Evolutionary conservation across 2,888 invertebrate genomes (phyloP), one percentile per base, ranked within the genome.

Genomic region (Antheraea assamensis): DNA sequence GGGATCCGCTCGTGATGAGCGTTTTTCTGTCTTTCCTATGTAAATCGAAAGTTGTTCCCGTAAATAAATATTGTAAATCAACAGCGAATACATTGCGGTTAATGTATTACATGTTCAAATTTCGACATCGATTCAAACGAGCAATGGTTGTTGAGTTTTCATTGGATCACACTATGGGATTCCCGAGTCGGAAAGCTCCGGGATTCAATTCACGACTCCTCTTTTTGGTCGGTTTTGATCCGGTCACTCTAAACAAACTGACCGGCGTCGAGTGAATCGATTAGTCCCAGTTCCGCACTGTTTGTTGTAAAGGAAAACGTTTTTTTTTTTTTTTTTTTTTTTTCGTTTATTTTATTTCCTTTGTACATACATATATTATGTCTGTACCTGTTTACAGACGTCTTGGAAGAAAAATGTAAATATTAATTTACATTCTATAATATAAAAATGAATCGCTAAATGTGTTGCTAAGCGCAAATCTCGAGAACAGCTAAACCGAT

Each of bases 1-100:
- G 90, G 88, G 88, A 88, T 86, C 88, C 89, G 91, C 91, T 93
- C 94, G 94, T 94, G 94, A 94, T 90, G 90, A 78, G 81, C 79
- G 90, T 92, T 93, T 93, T 94, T 93, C 92, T 91, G 87, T 74
- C 71, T 42, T 68, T 64, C 64, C 72, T 21, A 10, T 24, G 64
- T 70, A 68, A 64, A 30, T 17, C 64, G 27, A 74, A 31, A 71
- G 10, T 71, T 68, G 52, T 52, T 31, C 21, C 19, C 17, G 24
- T 35, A 35, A 17, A 31, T n/a, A 21, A 27, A n/a, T 10, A 2
- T 61, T 52, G 61, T 27, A 42, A 31, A 7, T 27, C 3, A 2
- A 21, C 2, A 55, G 71, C 5, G 0, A 19, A 73, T 82, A 64
- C 89, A 89, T 84, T 86, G 81, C 86, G 61, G 27, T 75, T 31